Percentiles rank a stretch among this genome's conserved stretches.
These are phyloP conservation scores for Sanderia malayensis DNA, from an alignment of 30 jellyfish, hydroid and myxozoan species.

Conservation along the genomic window DNA sequence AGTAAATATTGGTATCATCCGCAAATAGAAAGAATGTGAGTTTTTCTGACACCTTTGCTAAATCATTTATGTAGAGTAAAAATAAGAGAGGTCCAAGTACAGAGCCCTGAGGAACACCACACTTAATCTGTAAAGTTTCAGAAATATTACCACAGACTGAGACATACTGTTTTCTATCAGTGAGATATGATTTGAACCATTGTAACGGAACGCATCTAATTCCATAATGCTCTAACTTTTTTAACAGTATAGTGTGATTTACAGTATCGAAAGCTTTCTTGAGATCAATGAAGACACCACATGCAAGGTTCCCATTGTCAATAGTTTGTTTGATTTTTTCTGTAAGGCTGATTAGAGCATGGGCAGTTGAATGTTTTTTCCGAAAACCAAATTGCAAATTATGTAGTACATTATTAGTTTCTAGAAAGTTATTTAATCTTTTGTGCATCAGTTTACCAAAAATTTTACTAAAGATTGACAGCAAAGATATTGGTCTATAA, in stretches of 20 bases:
- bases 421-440: background rate
- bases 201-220: constrained; percentile 15
- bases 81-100: too few species aligned
- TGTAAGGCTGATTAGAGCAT: constrained; percentile 26
- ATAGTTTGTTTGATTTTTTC: constrained; percentile 8
- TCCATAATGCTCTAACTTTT: too few species aligned
- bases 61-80: constrained; percentile 46
- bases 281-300: constrained; percentile 12
- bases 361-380: constrained; percentile 21
- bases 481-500: constrained; percentile 15
- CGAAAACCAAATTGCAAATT: constrained; percentile 35
- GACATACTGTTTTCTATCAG: too few species aligned
- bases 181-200: too few species aligned
- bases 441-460: too few species aligned
- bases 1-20: constrained; percentile 55
- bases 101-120: constrained; percentile 46
- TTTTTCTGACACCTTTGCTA: constrained; percentile 23
- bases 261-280: constrained; percentile 33
- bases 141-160: constrained; percentile 2
- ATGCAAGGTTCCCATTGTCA: constrained; percentile 4
- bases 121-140: background rate
- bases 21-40: constrained; percentile 49
- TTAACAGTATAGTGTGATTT: too few species aligned
- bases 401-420: too few species aligned
- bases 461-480: too few species aligned